Evolutionary conservation across 92 coral and sea anemone species (phyloP), one percentile per base, ranked within the genome.

Genomic region (Paramuricea clavata): DNA sequence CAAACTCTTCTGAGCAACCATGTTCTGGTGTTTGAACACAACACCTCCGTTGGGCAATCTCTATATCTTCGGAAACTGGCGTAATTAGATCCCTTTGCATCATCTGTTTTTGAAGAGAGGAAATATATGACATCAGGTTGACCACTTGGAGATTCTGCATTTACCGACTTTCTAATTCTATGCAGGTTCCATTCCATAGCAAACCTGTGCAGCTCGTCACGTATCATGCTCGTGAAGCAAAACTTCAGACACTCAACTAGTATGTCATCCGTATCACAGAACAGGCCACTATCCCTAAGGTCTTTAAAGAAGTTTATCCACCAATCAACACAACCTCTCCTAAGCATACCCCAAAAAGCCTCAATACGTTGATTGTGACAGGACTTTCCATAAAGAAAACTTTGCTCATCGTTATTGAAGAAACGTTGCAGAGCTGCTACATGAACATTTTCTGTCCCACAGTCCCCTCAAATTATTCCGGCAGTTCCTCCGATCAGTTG

Each of bases 71-170:
- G 41, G 86, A 28, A 44, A 85, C 92, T 73, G 26, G 35, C 4
- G 52, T 52, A 69, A 78, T 82, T 36, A 89, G 78, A 54, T 86
- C 82, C 33, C 78, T n/a, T 59, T 82, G 59, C 86, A 81, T 79
- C 86, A 85, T 89, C 89, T 59, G 73, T 86, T 50, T 78, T 85
- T 57, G 70, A 49, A 65, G 85, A 89, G 44, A 85, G 85, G 83
- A 88, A 88, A 81, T 74, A 88, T 87, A 83, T 83, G 61, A 50
- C 64, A 74, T 88, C 91, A n/a, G 92, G 92, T 78, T 85, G 67
- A 84, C 89, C 92, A 52, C 89, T 70, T 21, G 89, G 89, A 28
- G 86, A 85, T 67, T 83, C 50, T 69, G 89, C 85, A 60, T 78
- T 85, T 26, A 71, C 81, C 56, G 85, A 84, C 73, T 85, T 87